Base-by-base conservation (phyloP, 2,797 vertebrate genomes). In the Chloroceryle amazona region DNA sequence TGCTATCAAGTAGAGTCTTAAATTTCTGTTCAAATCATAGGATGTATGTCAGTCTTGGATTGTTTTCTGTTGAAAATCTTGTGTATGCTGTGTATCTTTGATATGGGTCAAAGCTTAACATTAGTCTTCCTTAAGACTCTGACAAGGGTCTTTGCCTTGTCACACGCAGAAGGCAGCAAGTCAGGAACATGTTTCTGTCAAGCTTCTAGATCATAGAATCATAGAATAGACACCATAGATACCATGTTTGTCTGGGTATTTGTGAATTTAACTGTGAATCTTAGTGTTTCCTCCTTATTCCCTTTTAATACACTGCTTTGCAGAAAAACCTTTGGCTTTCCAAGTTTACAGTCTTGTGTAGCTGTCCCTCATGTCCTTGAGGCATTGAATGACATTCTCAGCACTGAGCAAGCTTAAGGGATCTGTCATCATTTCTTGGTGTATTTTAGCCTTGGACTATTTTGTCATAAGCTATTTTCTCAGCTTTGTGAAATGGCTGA, bases 261-360 rank as follows among this genome's bases (percentile, higher is more conserved):
- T 86, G 55, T 3, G 23, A 1, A 52, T 52, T 67, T 51, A 31
- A 15, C 18, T 72, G 29, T 29, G 17, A 42, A 22, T 66, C 52
- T 52, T 52, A 10, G 26, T 6, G 15, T 52, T 52, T 81, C 10
- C 13, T 47, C 80, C 31, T 51, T 86, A 9, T 2, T 86, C 16
- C 11, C 17, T 13, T 67, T 81, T 10, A 71, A 1, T n/a, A n/a
- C 8, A 7, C 6, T 54, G 29, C 23, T 89, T 33, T 66, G 31
- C 11, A 9, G 35, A 14, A 55, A 19, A 71, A 63, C n/a, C 33
- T 74, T 39, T 60, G 35, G 31, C 23, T 91, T 89, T 37, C 19
- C 9, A 23, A 28, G 22, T 35, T 79, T 4, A 2, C 18, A 55
- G 37, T 62, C 21, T 8, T 0, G 0, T 39, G 23, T 39, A n/a